Conservation (phyloP, 2,113 vertebrate species). For the Natator depressus region DNA sequence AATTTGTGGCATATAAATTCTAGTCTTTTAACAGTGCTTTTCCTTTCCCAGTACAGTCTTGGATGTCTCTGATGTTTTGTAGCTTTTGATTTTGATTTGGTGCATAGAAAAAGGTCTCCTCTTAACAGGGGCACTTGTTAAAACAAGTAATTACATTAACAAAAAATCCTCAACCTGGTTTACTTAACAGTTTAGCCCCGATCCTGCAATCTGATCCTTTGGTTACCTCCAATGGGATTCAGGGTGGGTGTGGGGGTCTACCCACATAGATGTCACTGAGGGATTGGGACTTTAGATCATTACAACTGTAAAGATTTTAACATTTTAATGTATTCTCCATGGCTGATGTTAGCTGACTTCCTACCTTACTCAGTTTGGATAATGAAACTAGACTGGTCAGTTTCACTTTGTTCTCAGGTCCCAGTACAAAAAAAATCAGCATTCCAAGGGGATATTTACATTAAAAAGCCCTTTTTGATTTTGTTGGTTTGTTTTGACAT, state of each 20-base stretch:
- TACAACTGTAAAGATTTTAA: background rate
- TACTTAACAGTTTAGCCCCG: background rate
- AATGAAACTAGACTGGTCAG: background rate
- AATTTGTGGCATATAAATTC: conserved; percentile 27
- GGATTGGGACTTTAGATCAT: background rate
- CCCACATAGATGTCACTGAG: background rate
- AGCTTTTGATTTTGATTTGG: background rate
- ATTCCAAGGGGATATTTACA: background rate
- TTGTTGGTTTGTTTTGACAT: background rate
- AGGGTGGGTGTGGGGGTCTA: background rate
- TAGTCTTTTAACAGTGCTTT: background rate
- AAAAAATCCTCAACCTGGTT: background rate
- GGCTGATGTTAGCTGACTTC: background rate
- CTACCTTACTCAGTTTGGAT: background rate
- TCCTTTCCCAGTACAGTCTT: conserved; percentile 44
- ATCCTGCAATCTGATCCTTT: background rate
- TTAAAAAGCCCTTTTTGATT: background rate
- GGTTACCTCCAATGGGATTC: background rate
- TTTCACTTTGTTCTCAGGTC: background rate
- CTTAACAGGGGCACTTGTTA: background rate
- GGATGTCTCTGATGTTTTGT: conserved; percentile 2
- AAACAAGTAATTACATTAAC: background rate
- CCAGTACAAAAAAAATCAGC: background rate
- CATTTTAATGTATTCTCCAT: background rate
- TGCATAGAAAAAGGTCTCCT: conserved; percentile 12